Base-by-base conservation (phyloP, 2,113 vertebrate genomes). In the Caranx ignobilis region DNA sequence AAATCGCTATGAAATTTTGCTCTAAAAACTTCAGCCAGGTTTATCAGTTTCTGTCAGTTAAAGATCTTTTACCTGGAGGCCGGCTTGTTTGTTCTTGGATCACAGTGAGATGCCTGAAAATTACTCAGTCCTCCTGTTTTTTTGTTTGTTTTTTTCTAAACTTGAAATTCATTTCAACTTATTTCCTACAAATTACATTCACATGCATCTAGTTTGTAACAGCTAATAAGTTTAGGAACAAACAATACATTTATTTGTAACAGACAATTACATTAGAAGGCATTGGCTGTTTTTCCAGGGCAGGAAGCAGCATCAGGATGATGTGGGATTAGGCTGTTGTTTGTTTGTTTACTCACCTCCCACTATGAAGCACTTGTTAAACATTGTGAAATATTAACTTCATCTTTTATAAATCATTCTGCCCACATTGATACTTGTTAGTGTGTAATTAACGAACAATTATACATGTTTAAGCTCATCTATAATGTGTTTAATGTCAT, bases 11-110 rank as follows among this genome's bases (percentile, higher is more conserved):
- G 50, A 54, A 61, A 71, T 71, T 1, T 64, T 6, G 31, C 10
- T 2, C 32, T 21, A 16, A 61, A 55, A 73, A 31, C 19, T n/a
- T 5, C 43, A 48, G 31, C 31, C 57, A 34, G 26, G 50, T 69
- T 73, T 54, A 61, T 32, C 34, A 2, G 48, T 66, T 69, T 50
- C 12, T 57, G 55, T 73, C 15, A 50, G n/a, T 26, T 32, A 9
- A 19, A 55, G 1, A 45, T 50, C 34, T n/a, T 43, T 73, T 41
- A 62, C 21, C 18, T 56, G 50, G 26, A 47, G 16, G 5, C 3
- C n/a, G 31, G n/a, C 19, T 63, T 41, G 9, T 41, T 43, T 9
- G 12, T 39, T 55, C 48, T 43, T n/a, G 2, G 6, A 32, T 54
- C 41, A 15, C 34, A 64, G n/a, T n/a, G 18, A 21, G 41, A 21